Conservation (phyloP, 2,888 invertebrate genomes). For the Onchidella celtica region DNA sequence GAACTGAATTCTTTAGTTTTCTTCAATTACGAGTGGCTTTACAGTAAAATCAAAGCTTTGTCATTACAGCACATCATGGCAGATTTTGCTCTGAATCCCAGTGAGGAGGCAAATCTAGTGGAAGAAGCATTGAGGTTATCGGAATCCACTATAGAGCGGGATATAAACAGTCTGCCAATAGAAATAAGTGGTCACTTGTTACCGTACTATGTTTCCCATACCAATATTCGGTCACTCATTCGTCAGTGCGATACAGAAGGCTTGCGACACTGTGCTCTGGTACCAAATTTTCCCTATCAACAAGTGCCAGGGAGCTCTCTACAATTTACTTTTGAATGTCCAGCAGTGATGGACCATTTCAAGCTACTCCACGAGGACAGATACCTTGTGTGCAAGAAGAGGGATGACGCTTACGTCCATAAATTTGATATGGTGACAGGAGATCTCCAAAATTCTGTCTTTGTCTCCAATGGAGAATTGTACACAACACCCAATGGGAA, state of each 20-base stretch:
- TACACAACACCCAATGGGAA: slow-evolving; percentile 68
- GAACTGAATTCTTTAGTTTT: slow-evolving; percentile 75
- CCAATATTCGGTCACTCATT: slow-evolving; percentile 74
- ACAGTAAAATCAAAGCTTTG: slow-evolving; percentile 77
- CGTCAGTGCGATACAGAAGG: slow-evolving; percentile 75
- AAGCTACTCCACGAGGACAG: slow-evolving; percentile 64
- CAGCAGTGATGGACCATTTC: slow-evolving; percentile 61
- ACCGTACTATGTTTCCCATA: slow-evolving; percentile 74
- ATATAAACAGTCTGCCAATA: slow-evolving; percentile 75
- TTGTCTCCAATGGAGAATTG: slow-evolving; percentile 75
- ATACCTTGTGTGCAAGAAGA: slow-evolving; percentile 68
- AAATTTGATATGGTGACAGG: slow-evolving; percentile 73
- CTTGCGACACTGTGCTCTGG: slow-evolving; percentile 71
- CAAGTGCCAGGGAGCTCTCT: slow-evolving; percentile 76
- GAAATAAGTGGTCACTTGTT: slow-evolving; percentile 78
- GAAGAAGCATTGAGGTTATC: slow-evolving; percentile 67
- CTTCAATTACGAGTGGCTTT: slow-evolving; percentile 79
- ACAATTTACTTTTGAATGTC: slow-evolving; percentile 67
- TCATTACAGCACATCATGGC: slow-evolving; percentile 74
- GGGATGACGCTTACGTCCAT: slow-evolving; percentile 65
- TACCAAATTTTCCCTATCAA: slow-evolving; percentile 77
- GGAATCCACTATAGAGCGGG: slow-evolving; percentile 66
- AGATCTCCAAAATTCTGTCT: slow-evolving; percentile 64
- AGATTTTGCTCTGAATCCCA: slow-evolving; percentile 75
- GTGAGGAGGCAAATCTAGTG: slow-evolving; percentile 74